These are phyloP conservation scores for Piliocolobus tephrosceles DNA, from an alignment of 2,113 vertebrate genomes.

Conservation along the genomic window DNA sequence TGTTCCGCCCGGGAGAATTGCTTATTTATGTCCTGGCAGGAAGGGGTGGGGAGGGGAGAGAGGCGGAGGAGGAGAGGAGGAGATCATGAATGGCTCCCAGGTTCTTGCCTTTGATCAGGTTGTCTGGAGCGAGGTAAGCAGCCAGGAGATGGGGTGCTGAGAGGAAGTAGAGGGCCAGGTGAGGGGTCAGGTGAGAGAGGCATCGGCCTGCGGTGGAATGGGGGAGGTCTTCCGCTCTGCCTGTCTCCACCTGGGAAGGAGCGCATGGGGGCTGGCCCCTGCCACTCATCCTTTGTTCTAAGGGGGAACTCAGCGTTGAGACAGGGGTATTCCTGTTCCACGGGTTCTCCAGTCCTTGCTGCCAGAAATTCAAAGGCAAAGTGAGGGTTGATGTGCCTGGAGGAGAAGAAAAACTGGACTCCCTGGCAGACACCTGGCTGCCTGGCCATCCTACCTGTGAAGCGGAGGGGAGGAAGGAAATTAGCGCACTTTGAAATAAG, in stretches of 20 bases:
- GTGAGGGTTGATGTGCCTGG: background rate
- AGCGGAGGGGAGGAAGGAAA: too few relatives aligned
- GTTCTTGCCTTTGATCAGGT: constrained; percentile 74
- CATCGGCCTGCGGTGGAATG: background rate
- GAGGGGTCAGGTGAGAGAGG: constrained; percentile 31
- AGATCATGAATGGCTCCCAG: constrained; percentile 50
- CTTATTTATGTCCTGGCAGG: constrained; percentile 58
- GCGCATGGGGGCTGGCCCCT: background rate
- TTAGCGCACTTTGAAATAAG: background rate
- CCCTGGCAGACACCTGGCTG: background rate
- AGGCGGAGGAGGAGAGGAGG: constrained; percentile 6
- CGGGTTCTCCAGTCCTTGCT: background rate
- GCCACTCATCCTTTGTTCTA: background rate
- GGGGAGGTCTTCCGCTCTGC: background rate
- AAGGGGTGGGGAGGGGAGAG: background rate
- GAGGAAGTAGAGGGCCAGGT: constrained; percentile 44
- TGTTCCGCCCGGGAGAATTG: background rate
- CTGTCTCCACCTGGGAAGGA: background rate
- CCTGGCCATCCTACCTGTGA: background rate
- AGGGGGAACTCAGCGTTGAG: background rate
- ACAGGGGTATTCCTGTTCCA: rapidly evolving
- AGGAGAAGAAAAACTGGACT: background rate
- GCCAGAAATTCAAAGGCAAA: background rate
- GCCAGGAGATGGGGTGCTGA: constrained; percentile 49
- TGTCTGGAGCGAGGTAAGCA: constrained; percentile 67